These are phyloP conservation scores for Eciton burchellii DNA, from an alignment of 1,140 invertebrate genomes.

Conservation along the genomic window DNA sequence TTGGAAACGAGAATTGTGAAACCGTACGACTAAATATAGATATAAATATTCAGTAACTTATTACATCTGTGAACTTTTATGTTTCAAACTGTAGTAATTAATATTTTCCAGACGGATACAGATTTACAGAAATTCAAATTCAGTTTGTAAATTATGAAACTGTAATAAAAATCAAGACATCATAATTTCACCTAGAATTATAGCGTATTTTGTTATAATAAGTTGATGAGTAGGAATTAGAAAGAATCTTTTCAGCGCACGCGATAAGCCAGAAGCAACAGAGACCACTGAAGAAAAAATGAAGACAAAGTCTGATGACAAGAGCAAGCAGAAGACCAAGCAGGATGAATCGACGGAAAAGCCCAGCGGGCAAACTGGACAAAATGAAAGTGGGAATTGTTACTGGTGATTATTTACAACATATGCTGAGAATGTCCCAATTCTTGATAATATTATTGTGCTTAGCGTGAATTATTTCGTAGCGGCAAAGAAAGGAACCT, in stretches of 20 bases:
- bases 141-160: too few relatives aligned
- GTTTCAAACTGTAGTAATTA: too few relatives aligned
- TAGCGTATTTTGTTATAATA: background rate
- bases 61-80: too few relatives aligned
- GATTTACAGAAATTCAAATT: too few relatives aligned
- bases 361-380: constrained; percentile 66
- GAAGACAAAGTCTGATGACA: constrained; percentile 68
- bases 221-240: constrained; percentile 16
- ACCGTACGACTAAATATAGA: background rate
- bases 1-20: background rate
- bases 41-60: background rate
- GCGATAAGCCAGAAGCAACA: constrained; percentile 69
- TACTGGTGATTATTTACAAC: constrained; percentile 79
- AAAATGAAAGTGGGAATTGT: constrained; percentile 80
- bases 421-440: background rate
- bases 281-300: constrained; percentile 69
- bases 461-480: constrained; percentile 74
- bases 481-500: constrained; percentile 97
- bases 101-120: too few relatives aligned
- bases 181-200: too few relatives aligned
- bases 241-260: constrained; percentile 64
- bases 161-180: too few relatives aligned
- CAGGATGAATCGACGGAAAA: constrained; percentile 76
- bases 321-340: constrained; percentile 70
- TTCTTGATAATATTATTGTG: constrained; percentile 28